Conservation (phyloP, 1,140 invertebrate genomes). For the Penaeus vannamei region DNA sequence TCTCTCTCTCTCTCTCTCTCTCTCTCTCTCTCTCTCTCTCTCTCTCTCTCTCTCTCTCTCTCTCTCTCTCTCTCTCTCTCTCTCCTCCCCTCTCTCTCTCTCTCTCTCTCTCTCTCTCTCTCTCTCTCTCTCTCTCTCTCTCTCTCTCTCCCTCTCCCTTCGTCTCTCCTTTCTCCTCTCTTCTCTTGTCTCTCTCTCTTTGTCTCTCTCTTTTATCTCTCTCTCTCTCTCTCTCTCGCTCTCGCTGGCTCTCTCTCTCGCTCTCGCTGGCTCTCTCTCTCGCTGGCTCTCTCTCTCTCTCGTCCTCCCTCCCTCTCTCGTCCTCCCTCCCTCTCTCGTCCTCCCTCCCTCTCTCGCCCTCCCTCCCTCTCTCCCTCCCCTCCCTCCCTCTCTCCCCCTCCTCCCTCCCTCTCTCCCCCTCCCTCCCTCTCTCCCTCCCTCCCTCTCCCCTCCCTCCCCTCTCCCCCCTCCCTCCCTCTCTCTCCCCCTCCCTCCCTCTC, state of each 20-base stretch:
- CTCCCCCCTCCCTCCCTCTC: background rate
- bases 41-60: too few relatives aligned
- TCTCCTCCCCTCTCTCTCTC: too few relatives aligned
- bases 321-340: background rate
- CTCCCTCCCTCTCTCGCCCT: background rate
- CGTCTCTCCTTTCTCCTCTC: background rate
- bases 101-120: too few relatives aligned
- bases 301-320: too few relatives aligned
- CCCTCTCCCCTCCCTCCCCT: conserved; percentile 8
- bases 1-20: too few relatives aligned
- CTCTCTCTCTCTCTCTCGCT: background rate
- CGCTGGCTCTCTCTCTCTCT: too few relatives aligned
- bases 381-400: background rate
- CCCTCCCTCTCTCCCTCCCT: background rate
- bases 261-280: too few relatives aligned
- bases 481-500: background rate
- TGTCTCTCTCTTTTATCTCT: background rate
- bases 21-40: too few relatives aligned
- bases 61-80: too few relatives aligned
- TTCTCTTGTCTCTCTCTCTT: background rate
- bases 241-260: background rate
- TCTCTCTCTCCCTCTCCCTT: background rate
- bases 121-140: background rate
- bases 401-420: background rate
- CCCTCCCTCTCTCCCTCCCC: background rate